phyloP scores from a whole-genome alignment of 2,113 vertebrate species.

The Beaufortia kweichowensis region DNA sequence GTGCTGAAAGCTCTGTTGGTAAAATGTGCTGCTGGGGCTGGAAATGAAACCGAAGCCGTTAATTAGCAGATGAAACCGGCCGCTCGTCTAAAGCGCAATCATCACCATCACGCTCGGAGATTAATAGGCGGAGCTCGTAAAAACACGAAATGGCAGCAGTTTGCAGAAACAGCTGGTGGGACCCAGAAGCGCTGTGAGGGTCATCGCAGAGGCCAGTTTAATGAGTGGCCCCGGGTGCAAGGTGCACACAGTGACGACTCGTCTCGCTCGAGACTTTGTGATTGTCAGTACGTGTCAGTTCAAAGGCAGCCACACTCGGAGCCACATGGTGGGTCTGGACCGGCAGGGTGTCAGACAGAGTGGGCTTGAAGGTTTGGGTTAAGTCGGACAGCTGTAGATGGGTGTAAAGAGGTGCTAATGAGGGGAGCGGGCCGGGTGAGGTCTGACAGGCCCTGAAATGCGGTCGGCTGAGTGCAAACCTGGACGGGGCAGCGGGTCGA shows the following conservation, averaged over 20 bases:
- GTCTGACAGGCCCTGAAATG: slow-evolving; percentile 30
- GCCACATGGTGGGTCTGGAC: slow-evolving; percentile 28
- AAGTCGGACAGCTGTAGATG: neutral
- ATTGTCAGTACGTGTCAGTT: slow-evolving; percentile 55
- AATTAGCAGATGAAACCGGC: slow-evolving; percentile 67
- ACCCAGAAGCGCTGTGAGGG: neutral
- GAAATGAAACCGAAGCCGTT: slow-evolving; percentile 65
- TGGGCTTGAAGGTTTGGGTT: neutral
- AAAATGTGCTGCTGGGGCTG: slow-evolving; percentile 49
- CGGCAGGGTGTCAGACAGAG: neutral
- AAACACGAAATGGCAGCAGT: neutral
- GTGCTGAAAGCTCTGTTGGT: slow-evolving; percentile 58
- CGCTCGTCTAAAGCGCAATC: slow-evolving; percentile 49
- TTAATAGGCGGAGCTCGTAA: slow-evolving; percentile 39
- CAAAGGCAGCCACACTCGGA: slow-evolving; percentile 50
- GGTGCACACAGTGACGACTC: neutral
- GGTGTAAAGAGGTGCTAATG: slow-evolving; percentile 47
- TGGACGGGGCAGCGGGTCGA: neutral
- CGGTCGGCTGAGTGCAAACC: slow-evolving; percentile 35
- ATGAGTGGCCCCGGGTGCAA: slow-evolving; percentile 4
- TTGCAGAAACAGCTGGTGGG: slow-evolving; percentile 19
- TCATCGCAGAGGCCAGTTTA: slow-evolving; percentile 1
- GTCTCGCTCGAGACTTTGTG: slow-evolving; percentile 37
- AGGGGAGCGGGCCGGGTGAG: slow-evolving; percentile 7
- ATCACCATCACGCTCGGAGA: slow-evolving; percentile 15